A percentile compares a stretch with the other conserved stretches of the same genome.
Conservation (phyloP, 1,140 invertebrate genomes). For the Scaptomyza montana region DNA sequence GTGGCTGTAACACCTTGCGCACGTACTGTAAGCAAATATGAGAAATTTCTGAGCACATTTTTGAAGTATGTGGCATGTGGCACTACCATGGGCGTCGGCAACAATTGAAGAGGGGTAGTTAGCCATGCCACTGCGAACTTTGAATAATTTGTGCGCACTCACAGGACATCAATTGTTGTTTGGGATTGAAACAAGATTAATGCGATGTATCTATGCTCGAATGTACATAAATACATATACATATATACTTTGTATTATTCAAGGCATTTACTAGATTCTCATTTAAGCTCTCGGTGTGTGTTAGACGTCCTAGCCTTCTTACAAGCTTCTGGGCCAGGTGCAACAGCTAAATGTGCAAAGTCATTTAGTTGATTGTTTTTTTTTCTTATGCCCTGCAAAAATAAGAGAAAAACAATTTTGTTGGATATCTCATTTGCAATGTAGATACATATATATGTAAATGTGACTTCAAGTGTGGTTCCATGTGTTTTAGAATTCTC, state of each 20-base stretch:
- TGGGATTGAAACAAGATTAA: conserved; percentile 31
- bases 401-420: neutral
- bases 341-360: conserved; percentile 42
- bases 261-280: neutral
- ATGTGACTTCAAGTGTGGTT: neutral
- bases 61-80: conserved; percentile 19
- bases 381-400: conserved; percentile 30
- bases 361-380: conserved; percentile 74
- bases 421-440: neutral
- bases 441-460: neutral
- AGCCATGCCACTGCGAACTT: conserved; percentile 3
- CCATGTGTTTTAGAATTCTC: neutral
- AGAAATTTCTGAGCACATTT: conserved; percentile 55
- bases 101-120: neutral
- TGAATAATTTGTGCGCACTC: conserved; percentile 37
- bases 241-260: neutral
- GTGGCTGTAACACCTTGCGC: conserved; percentile 40
- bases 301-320: neutral
- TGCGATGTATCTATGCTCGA: conserved; percentile 6
- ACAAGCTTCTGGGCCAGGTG: conserved; percentile 41
- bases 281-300: conserved; percentile 11
- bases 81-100: conserved; percentile 10
- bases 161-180: conserved; percentile 27
- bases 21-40: conserved; percentile 76
- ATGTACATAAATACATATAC: neutral